Evolutionary conservation across 2,797 vertebrate genomes (phyloP), one percentile per base, ranked within the genome.

Genomic region (Rhyacichthys aspro): DNA sequence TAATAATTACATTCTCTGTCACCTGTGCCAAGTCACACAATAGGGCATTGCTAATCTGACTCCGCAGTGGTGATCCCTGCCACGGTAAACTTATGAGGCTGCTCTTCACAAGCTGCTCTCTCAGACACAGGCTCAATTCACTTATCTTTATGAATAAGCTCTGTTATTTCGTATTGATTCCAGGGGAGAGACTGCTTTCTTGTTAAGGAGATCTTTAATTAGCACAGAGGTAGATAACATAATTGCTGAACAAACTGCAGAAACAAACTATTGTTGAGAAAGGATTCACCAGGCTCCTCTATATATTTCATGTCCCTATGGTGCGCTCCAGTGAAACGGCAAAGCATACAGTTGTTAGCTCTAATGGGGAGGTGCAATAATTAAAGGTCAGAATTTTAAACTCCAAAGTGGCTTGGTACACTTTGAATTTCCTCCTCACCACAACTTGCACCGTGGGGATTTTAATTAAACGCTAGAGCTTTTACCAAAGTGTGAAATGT

Each of bases 1-100:
- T 74, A 77, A 82, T 84, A 85, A 88, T 86, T 83, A 78, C 77
- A 69, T 58, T 76, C 80, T 80, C 86, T 81, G 75, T 85, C 85
- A 85, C 72, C 74, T 79, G 73, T 42, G 79, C 83, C 82, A 83
- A 78, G 66, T 65, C 81, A 72, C 73, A 81, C 79, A 84, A 79
- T 47, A 69, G 80, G 74, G 55, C 69, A 77, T 45, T 41, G 72
- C 79, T 88, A 87, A 87, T 88, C 81, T 75, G 80, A 78, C 59
- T 72, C 53, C 1, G 63, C 78, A 82, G 77, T 15, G 59, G 49
- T 61, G 75, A 83, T 79, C 73, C 32, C 52, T 61, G 78, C 79
- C 76, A 74, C 58, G 18, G 66, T 63, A 74, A 85, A 86, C 79
- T 65, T 76, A 69, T 53, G 62, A 81, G 63, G 79, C 76, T 47